These are phyloP conservation scores for Trichogramma evanescens DNA, from an alignment of 2,888 invertebrate species.

Conservation along the genomic window DNA sequence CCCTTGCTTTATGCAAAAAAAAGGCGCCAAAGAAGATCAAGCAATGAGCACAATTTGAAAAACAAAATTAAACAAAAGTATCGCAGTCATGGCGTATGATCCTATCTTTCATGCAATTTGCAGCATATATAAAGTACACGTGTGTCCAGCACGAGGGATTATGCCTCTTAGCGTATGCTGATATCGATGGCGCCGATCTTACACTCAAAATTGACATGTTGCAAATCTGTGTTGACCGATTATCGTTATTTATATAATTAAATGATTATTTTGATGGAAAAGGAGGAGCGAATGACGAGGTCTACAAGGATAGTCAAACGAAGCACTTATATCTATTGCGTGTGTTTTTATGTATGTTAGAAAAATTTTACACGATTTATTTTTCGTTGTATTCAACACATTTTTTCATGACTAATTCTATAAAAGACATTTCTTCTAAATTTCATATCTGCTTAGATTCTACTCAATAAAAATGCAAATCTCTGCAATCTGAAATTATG, in stretches of 20 bases:
- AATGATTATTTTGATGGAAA: constrained; percentile 11
- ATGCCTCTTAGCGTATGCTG: not conserved
- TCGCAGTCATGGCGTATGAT: constrained; percentile 4
- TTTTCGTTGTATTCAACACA: too few species aligned
- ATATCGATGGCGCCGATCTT: constrained; percentile 9
- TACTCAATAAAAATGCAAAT: too few species aligned
- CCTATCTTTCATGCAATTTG: constrained; percentile 22
- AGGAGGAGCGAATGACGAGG: not conserved
- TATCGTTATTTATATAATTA: constrained; percentile 19
- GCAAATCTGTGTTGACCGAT: not conserved
- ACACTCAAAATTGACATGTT: constrained; percentile 17
- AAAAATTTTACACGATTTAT: too few species aligned
- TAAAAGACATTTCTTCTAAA: too few species aligned
- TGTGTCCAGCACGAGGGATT: constrained; percentile 1
- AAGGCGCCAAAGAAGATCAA: too few species aligned
- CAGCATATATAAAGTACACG: not conserved
- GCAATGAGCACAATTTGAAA: too few species aligned
- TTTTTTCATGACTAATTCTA: too few species aligned
- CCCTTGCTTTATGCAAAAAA: not conserved
- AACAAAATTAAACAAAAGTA: constrained; percentile 12
- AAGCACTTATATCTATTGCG: too few species aligned
- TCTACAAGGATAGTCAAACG: not conserved
- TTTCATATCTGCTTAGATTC: too few species aligned
- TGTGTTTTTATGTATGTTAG: too few species aligned
- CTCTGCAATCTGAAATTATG: too few species aligned